These are phyloP conservation scores for Oligia fasciuncula DNA, from an alignment of 2,888 invertebrate species.

Conservation along the genomic window DNA sequence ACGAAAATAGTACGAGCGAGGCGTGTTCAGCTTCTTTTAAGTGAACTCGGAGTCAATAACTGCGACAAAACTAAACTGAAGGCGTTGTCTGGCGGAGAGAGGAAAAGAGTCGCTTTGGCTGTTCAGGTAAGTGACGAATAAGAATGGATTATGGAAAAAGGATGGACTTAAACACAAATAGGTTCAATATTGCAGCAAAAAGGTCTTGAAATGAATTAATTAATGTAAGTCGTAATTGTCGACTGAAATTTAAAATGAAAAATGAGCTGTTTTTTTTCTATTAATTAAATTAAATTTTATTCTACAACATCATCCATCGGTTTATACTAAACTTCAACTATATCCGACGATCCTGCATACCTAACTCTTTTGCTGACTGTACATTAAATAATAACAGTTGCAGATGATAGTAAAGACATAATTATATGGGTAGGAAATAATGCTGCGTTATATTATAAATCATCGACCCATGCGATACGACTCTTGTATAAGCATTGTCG, in stretches of 20 bases:
- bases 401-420: not conserved
- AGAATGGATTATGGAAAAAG: not conserved
- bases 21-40: slow-evolving; percentile 85
- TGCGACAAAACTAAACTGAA: slow-evolving; percentile 93
- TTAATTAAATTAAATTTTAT: no score
- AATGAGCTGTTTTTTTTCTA: no score
- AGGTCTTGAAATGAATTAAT: not conserved
- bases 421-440: not conserved
- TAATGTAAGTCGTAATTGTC: not conserved
- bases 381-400: not conserved
- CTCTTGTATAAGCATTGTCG: not conserved
- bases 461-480: not conserved
- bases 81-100: slow-evolving; percentile 96
- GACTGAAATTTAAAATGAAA: no score
- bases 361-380: no score
- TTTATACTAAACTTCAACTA: no score
- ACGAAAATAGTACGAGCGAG: slow-evolving; percentile 78
- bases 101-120: slow-evolving; percentile 95
- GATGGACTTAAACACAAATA: not conserved
- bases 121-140: slow-evolving; percentile 91
- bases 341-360: no score
- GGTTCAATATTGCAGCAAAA: not conserved
- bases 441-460: no score
- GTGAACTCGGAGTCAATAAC: slow-evolving; percentile 93
- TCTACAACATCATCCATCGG: no score